phyloP scores from a whole-genome alignment of 2,113 vertebrate species.

The Isurus oxyrinchus region DNA sequence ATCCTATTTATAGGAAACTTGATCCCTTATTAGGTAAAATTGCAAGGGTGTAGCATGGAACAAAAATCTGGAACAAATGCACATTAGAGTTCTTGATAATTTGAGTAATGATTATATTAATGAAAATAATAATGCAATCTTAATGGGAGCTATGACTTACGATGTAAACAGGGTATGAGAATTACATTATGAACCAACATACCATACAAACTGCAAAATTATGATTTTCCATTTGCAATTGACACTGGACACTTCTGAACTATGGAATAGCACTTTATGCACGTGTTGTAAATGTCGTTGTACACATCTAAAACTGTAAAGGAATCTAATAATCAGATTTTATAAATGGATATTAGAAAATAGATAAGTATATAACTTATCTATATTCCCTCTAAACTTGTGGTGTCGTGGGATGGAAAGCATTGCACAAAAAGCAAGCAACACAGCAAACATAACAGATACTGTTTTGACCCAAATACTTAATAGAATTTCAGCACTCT shows the following conservation, averaged over 20 bases:
- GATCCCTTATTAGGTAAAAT: neutral
- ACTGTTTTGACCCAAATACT: neutral
- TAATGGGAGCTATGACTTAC: neutral
- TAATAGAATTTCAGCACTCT: neutral
- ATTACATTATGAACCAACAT: neutral
- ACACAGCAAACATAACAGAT: neutral
- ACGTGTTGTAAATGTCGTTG: neutral
- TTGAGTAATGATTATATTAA: neutral
- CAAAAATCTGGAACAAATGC: neutral
- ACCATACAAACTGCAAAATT: neutral
- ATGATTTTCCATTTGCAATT: neutral
- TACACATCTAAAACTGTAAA: neutral
- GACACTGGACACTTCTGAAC: neutral
- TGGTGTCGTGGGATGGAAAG: neutral
- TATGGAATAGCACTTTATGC: neutral
- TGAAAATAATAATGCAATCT: neutral
- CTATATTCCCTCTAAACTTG: neutral
- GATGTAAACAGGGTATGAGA: neutral
- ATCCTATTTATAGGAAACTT: neutral
- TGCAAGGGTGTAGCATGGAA: neutral
- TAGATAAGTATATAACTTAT: neutral
- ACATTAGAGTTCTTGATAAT: neutral
- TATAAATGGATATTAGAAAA: neutral
- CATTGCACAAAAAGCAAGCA: conserved; percentile 23
- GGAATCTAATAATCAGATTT: neutral